phyloP scores from a whole-genome alignment of 2,113 vertebrate genomes.

The Vombatus ursinus region DNA sequence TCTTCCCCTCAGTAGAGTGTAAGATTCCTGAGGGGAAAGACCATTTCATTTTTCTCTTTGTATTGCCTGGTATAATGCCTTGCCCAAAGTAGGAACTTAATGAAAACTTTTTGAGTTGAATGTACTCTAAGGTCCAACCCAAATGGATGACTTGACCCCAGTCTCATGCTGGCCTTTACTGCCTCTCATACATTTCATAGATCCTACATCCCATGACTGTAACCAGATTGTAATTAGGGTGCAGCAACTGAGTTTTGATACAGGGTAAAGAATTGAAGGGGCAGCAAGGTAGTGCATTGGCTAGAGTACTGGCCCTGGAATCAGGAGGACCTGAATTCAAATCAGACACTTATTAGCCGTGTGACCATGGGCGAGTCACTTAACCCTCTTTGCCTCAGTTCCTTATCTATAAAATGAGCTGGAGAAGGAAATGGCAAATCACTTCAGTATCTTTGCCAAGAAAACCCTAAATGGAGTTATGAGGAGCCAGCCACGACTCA shows the following conservation, averaged over 20 bases:
- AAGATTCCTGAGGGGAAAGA: not conserved
- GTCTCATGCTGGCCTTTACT: not conserved
- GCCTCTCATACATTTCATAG: not conserved
- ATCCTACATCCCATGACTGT: not conserved
- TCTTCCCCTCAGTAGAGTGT: not conserved
- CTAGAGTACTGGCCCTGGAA: not conserved
- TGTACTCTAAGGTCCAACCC: not conserved
- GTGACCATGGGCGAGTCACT: not conserved
- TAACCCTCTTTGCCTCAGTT: not conserved
- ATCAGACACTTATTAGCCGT: no score
- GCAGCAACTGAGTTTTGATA: not conserved
- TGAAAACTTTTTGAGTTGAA: not conserved
- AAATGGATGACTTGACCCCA: not conserved
- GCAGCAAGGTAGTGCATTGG: no score
- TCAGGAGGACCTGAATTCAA: not conserved
- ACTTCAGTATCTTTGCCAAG: not conserved
- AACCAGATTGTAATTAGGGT: not conserved
- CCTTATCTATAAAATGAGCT: not conserved
- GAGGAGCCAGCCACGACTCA: not conserved
- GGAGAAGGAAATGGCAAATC: not conserved
- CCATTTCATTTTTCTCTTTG: not conserved
- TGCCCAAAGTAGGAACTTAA: not conserved
- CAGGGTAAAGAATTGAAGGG: not conserved
- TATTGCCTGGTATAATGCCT: not conserved
- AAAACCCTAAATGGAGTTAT: not conserved